Percentiles rank a stretch among this genome's conserved stretches.
These are phyloP conservation scores for Pantherophis vulpinus DNA, from an alignment of 2,797 vertebrate species.

Conservation along the genomic window DNA sequence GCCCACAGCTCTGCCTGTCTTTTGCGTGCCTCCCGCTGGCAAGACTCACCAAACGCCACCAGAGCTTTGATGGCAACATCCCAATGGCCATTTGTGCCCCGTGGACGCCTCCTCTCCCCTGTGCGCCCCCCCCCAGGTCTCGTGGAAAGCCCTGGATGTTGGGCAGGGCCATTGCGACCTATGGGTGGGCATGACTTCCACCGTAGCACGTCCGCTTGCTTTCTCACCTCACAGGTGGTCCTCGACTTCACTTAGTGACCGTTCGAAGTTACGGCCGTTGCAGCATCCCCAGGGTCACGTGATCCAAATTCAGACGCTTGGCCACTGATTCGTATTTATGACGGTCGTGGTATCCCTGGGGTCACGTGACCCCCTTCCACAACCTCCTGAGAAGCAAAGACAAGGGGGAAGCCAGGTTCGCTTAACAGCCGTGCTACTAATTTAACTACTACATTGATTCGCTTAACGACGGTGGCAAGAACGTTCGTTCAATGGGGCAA, in stretches of 20 bases:
- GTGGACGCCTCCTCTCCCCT: neutral
- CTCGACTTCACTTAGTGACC: neutral
- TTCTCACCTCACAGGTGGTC: neutral
- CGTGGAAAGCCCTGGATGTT: neutral
- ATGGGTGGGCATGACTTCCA: neutral
- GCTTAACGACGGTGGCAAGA: neutral
- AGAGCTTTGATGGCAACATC: neutral
- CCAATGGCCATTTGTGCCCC: neutral
- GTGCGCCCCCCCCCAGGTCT: neutral
- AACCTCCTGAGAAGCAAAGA: neutral
- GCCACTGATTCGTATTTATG: neutral
- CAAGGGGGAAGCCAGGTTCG: neutral
- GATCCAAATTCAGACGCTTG: neutral
- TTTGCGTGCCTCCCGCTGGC: neutral
- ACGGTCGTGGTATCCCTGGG: neutral
- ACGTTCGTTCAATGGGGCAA: neutral
- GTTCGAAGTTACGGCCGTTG: neutral
- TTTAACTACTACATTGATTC: neutral
- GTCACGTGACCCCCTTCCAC: too few species aligned
- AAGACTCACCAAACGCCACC: accelerated
- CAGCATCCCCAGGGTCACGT: neutral
- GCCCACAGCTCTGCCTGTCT: neutral
- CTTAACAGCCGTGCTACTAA: neutral
- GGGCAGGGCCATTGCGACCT: neutral
- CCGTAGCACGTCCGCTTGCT: too few species aligned